A percentile compares a stretch with the other conserved stretches of the same genome.
Evolutionary conservation across 2,888 invertebrate species (phyloP).

Genomic region (Drosophila testacea): DNA sequence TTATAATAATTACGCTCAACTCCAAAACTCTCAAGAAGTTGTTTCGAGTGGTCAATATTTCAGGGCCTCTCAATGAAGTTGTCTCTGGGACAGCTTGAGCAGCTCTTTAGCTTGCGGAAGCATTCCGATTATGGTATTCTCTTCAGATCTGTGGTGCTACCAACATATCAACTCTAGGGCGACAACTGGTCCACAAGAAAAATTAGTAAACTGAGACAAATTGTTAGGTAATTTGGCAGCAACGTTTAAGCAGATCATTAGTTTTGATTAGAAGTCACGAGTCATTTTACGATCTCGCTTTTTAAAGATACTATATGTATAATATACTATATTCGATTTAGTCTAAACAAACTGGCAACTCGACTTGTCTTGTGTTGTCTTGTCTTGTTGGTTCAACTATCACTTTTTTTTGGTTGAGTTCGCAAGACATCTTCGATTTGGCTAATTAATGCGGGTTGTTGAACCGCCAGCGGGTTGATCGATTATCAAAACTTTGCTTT

Average conservation of each 20-base stretch:
- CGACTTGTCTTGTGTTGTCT: slow-evolving; percentile 20
- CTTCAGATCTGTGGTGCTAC: slow-evolving; percentile 18
- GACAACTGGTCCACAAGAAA: slow-evolving; percentile 12
- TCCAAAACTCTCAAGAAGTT: slow-evolving; percentile 27
- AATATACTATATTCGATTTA: slow-evolving; percentile 7
- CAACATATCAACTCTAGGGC: slow-evolving; percentile 14
- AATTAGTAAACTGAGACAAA: slow-evolving; percentile 31
- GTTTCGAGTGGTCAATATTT: slow-evolving; percentile 54
- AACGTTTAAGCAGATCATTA: slow-evolving; percentile 54
- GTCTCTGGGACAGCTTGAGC: slow-evolving; percentile 32
- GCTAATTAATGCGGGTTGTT: slow-evolving; percentile 70
- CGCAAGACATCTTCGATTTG: slow-evolving; percentile 37
- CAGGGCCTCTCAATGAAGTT: slow-evolving; percentile 74
- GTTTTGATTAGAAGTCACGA: slow-evolving; percentile 58
- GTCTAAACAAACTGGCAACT: slow-evolving; percentile 21
- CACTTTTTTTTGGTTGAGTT: slow-evolving; percentile 58
- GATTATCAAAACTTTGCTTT: slow-evolving; percentile 53
- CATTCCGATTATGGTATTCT: slow-evolving; percentile 30
- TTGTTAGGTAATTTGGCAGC: slow-evolving; percentile 35
- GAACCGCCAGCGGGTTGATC: slow-evolving; percentile 66
- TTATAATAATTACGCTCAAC: slow-evolving; percentile 74
- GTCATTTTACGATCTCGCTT: slow-evolving; percentile 23
- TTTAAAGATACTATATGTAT: slow-evolving; percentile 1
- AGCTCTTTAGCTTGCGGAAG: slow-evolving; percentile 66
- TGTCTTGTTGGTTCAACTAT: slow-evolving; percentile 57